These are phyloP conservation scores for Cynopterus sphinx DNA, from an alignment of 2,797 vertebrate genomes.

Conservation along the genomic window DNA sequence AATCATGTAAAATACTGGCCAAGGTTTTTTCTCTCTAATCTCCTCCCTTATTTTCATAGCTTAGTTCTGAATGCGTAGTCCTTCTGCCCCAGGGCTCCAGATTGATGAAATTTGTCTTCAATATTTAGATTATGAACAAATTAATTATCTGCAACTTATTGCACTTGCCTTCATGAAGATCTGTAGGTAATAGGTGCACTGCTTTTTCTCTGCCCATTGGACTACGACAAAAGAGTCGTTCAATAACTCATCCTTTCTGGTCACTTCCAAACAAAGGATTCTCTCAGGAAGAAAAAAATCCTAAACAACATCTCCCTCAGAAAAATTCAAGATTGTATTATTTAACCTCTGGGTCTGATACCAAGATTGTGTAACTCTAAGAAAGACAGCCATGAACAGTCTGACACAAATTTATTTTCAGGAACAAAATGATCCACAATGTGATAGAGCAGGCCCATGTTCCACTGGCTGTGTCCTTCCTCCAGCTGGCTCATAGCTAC, in stretches of 20 bases:
- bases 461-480: neutral
- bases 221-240: slow-evolving; percentile 83
- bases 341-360: slow-evolving; percentile 44
- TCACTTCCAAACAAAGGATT: slow-evolving; percentile 86
- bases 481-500: neutral
- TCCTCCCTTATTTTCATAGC: slow-evolving; percentile 80
- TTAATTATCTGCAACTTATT: slow-evolving; percentile 93
- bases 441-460: neutral
- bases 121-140: slow-evolving; percentile 85
- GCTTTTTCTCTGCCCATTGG: slow-evolving; percentile 84
- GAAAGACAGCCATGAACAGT: neutral
- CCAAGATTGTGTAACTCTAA: neutral
- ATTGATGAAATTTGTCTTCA: slow-evolving; percentile 82
- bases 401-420: neutral
- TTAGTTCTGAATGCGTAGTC: slow-evolving; percentile 84
- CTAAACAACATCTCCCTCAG: slow-evolving; percentile 75
- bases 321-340: slow-evolving; percentile 17
- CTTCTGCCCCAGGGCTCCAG: slow-evolving; percentile 81
- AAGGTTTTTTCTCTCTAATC: slow-evolving; percentile 76
- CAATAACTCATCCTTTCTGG: slow-evolving; percentile 82
- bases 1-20: slow-evolving; percentile 71
- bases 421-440: neutral
- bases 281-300: slow-evolving; percentile 84
- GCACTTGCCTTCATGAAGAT: slow-evolving; percentile 84
- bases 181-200: slow-evolving; percentile 87